Evolutionary conservation across 2,797 vertebrate species (phyloP), one percentile per base, ranked within the genome.

Genomic region (Rhynchonycteris naso): DNA sequence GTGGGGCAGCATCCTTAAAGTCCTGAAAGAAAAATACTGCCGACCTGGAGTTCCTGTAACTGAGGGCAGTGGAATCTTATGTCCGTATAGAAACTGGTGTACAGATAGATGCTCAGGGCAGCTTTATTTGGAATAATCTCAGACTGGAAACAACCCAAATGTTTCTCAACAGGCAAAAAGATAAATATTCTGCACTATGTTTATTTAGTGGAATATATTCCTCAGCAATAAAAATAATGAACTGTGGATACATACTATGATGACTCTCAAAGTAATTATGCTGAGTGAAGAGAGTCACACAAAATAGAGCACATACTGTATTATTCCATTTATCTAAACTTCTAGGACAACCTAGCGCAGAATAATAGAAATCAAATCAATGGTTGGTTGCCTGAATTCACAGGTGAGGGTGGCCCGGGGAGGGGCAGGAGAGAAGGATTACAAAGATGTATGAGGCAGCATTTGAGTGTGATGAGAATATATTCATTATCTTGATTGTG

Each of bases 101-200:
- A 8, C 43, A 68, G 22, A 74, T 79, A 68, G 22, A 74, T 79
- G 22, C 43, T 83, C 72, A 65, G 26, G 52, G 59, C 7, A 85
- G 9, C 10, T 86, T 82, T 82, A 68, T 71, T 66, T 92, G 89
- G 13, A 66, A 75, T 33, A 54, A 21, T 38, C 33, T 68, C 26
- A 63, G 81, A 84, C 28, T 92, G n/a, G 54, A 91, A 88, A 75
- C 33, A 80, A 58, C 30, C 12, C 28, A 75, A 75, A 69, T 93
- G 30, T 54, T 43, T 86, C 13, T 54, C 24, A 72, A 9, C 1
- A 69, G 90, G 30, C 54, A n/a, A 52, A 85, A 71, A 33, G 43
- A 33, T 69, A 80, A 81, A 65, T 28, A 54, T 12, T 79, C 30
- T 76, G 3, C 19, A 22, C n/a, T 71, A 3, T 28, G 54, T 54